Evolutionary conservation across 2,888 invertebrate species (phyloP).

Genomic region (Xiphydria camelus): DNA sequence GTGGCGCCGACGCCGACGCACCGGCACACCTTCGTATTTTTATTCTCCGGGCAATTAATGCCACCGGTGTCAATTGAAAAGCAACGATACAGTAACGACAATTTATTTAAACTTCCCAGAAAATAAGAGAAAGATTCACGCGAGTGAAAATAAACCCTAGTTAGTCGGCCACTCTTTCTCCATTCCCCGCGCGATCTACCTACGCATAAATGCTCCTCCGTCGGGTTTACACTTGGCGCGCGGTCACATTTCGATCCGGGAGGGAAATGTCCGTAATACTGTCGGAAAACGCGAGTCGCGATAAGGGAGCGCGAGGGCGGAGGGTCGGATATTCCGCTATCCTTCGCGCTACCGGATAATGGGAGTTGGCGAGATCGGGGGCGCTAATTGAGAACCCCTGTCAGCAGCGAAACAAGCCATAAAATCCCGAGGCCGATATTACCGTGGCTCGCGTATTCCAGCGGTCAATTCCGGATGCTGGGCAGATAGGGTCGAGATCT

Average conservation of each 20-base stretch:
- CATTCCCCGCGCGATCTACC: too few relatives aligned
- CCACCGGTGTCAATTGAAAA: not conserved
- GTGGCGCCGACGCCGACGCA: too few relatives aligned
- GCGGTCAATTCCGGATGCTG: conserved; percentile 31
- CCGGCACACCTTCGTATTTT: too few relatives aligned
- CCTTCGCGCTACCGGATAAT: not conserved
- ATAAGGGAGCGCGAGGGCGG: not conserved
- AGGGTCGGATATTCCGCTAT: not conserved
- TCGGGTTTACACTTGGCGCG: too few relatives aligned
- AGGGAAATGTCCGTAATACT: too few relatives aligned
- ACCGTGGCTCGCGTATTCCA: conserved; percentile 30
- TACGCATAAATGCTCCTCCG: too few relatives aligned
- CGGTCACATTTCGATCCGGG: too few relatives aligned
- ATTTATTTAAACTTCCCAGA: too few relatives aligned
- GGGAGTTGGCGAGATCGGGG: not conserved
- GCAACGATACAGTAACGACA: too few relatives aligned
- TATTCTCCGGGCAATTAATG: not conserved
- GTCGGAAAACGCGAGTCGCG: too few relatives aligned
- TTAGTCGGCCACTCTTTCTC: too few relatives aligned
- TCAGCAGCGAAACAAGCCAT: conserved; percentile 29
- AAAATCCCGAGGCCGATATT: conserved; percentile 34
- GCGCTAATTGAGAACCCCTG: conserved; percentile 28
- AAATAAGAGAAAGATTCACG: too few relatives aligned
- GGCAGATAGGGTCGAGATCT: conserved; percentile 21
- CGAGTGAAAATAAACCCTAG: not conserved